Conservation (phyloP, 2,888 invertebrate genomes). For the Caradrina kadenii region DNA sequence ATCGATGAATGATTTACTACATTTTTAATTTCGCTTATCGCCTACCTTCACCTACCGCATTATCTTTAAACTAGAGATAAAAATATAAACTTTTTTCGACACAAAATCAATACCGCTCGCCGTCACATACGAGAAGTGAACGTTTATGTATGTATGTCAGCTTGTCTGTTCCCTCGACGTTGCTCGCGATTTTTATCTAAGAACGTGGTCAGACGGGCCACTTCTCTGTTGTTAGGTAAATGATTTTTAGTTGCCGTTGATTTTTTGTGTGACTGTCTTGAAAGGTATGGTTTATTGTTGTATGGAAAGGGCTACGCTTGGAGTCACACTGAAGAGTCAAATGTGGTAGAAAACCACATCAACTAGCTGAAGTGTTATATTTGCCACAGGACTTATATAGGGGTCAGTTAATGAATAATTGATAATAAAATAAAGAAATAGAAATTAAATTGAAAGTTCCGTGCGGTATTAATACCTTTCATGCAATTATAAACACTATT, state of each 20-base stretch:
- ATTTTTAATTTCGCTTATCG: conserved; percentile 86
- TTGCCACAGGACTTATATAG: no score
- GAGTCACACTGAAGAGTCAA: no score
- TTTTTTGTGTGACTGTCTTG: not conserved
- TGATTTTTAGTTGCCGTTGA: not conserved
- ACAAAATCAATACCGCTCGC: conserved; percentile 80
- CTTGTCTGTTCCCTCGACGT: conserved; percentile 51
- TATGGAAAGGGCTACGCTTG: not conserved
- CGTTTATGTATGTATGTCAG: conserved; percentile 56
- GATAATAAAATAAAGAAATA: no score
- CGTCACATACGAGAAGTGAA: conserved; percentile 51
- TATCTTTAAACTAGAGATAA: conserved; percentile 86
- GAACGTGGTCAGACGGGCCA: conserved; percentile 30
- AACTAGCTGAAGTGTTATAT: no score
- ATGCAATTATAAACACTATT: no score
- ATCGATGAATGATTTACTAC: conserved; percentile 78
- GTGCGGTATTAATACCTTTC: no score
- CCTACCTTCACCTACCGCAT: conserved; percentile 51
- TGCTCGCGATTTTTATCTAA: conserved; percentile 61
- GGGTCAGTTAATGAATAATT: no score
- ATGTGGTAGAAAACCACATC: no score
- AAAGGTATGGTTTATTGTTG: not conserved
- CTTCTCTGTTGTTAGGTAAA: conserved; percentile 5
- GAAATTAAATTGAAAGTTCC: no score
- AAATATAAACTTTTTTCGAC: conserved; percentile 78